A percentile compares a stretch with the other conserved stretches of the same genome.
phyloP scores from a whole-genome alignment of 2,888 invertebrate genomes.

The Drosophila fulvimacula region DNA sequence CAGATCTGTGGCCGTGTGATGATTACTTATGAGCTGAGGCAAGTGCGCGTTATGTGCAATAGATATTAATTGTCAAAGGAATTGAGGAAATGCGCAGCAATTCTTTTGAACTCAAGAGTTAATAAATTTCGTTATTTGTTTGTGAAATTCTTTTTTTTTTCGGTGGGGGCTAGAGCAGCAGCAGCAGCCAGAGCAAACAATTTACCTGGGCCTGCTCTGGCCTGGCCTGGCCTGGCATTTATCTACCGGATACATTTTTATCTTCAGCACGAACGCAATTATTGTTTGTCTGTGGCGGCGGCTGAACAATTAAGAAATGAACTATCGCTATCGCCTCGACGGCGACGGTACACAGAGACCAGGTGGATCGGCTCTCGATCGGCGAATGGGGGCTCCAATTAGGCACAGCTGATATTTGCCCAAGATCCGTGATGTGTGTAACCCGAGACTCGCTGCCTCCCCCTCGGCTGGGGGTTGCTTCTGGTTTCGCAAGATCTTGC shows the following conservation, averaged over 20 bases:
- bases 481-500: slow-evolving; percentile 48
- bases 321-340: slow-evolving; percentile 62
- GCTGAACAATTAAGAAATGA: slow-evolving; percentile 76
- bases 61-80: slow-evolving; percentile 74
- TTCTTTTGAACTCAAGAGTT: slow-evolving; percentile 75
- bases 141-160: slow-evolving; percentile 60
- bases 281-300: slow-evolving; percentile 59
- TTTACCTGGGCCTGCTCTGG: slow-evolving; percentile 38
- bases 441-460: slow-evolving; percentile 28
- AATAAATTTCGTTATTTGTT: slow-evolving; percentile 74
- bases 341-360: slow-evolving; percentile 45
- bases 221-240: slow-evolving; percentile 48
- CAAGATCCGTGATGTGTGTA: slow-evolving; percentile 58
- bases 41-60: slow-evolving; percentile 52
- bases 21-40: slow-evolving; percentile 54
- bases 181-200: slow-evolving; percentile 51
- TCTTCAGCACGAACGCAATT: slow-evolving; percentile 67
- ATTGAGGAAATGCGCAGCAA: slow-evolving; percentile 75
- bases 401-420: slow-evolving; percentile 65
- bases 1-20: slow-evolving; percentile 53
- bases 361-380: slow-evolving; percentile 41
- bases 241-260: slow-evolving; percentile 80
- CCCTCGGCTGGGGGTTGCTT: neutral
- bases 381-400: slow-evolving; percentile 52
- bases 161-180: slow-evolving; percentile 1